Conservation (phyloP, 64 coral and sea anemone genomes). For the Actinia equina region DNA sequence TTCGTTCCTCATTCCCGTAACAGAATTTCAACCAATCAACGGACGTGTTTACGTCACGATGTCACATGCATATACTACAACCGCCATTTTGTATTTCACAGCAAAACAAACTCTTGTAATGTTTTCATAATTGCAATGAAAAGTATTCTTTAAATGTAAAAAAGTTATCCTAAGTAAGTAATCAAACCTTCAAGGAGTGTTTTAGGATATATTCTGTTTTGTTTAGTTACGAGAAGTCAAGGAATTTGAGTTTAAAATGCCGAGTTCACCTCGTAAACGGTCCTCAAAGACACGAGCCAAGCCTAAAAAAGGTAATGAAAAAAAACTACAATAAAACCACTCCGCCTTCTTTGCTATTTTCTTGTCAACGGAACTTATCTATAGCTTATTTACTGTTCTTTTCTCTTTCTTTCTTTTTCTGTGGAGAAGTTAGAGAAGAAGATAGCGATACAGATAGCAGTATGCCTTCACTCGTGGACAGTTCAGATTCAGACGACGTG, state of each 20-base stretch:
- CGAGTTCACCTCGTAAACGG: constrained; percentile 11
- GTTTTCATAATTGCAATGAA: neutral
- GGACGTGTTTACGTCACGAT: constrained; percentile 5
- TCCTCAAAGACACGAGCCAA: neutral
- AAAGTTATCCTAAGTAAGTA: neutral
- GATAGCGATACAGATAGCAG: neutral
- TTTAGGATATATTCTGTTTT: neutral
- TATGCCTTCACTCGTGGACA: constrained; percentile 4
- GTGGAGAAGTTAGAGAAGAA: neutral
- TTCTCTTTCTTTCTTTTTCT: neutral
- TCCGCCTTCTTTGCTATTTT: neutral
- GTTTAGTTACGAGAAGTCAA: neutral
- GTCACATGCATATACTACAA: neutral
- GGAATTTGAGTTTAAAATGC: neutral
- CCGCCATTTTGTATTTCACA: neutral
- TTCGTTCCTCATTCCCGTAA: neutral
- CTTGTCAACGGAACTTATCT: neutral
- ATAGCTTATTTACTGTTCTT: neutral
- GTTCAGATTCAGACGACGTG: constrained; percentile 12
- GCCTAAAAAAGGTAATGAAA: neutral
- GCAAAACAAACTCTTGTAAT: neutral
- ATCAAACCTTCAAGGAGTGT: neutral
- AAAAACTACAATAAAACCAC: neutral
- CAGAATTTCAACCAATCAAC: constrained; percentile 13
- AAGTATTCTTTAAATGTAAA: neutral